A percentile compares a stretch with the other conserved stretches of the same genome.
phyloP scores from a whole-genome alignment of 2,888 invertebrate genomes.

The Psylliodes chrysocephalus region DNA sequence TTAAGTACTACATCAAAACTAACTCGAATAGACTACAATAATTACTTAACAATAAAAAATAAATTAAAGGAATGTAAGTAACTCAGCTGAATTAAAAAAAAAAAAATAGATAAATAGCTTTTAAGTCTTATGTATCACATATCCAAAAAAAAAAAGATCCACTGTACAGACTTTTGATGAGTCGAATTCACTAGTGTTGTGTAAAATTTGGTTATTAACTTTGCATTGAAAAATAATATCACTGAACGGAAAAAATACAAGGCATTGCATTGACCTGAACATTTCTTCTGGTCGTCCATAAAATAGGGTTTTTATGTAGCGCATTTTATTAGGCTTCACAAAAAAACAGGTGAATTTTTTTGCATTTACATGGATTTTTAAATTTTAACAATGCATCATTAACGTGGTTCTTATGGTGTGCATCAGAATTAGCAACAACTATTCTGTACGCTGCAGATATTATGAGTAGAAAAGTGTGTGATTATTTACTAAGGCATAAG shows the following conservation, averaged over 20 bases:
- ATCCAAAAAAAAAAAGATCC: background rate
- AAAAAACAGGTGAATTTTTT: no score
- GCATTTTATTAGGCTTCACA: background rate
- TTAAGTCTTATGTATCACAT: slow-evolving; percentile 15
- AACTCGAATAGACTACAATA: background rate
- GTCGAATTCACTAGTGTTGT: background rate
- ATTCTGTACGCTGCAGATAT: no score
- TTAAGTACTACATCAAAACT: background rate
- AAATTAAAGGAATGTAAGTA: slow-evolving; percentile 23
- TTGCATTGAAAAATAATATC: slow-evolving; percentile 25
- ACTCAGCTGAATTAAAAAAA: background rate
- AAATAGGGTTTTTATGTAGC: slow-evolving; percentile 9
- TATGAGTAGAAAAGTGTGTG: no score
- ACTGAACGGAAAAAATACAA: slow-evolving; percentile 24
- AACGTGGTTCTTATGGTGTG: no score
- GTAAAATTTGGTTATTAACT: slow-evolving; percentile 17
- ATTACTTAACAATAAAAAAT: slow-evolving; percentile 1
- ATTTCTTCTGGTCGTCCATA: background rate
- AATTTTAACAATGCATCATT: no score
- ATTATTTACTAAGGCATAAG: no score
- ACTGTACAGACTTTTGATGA: background rate
- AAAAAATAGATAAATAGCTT: background rate
- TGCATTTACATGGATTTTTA: no score
- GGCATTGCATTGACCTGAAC: slow-evolving; percentile 25
- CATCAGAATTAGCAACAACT: no score